Evolutionary conservation across 2,888 invertebrate species (phyloP), one percentile per base, ranked within the genome.

Genomic region (Hypselothyrea guttata): DNA sequence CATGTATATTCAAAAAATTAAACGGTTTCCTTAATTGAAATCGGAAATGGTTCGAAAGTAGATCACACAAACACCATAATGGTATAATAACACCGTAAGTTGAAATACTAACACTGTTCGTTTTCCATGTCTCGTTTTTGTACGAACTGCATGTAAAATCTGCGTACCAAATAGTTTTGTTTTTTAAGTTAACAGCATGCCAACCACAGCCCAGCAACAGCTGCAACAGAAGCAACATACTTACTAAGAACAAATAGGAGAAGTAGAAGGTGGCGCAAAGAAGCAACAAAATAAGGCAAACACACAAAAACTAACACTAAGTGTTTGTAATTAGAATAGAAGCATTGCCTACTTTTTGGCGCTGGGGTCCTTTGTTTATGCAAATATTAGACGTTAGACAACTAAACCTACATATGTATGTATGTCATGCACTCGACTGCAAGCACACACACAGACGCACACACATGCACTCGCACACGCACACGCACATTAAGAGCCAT

Each of bases 151-250:
- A 78, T 78, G 79, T 60, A 65, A 41, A 53, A 63, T 61, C 77
- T 84, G 81, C 84, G 84, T 84, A 74, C 55, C 60, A 78, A 82
- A 68, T 56, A 78, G 67, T 77, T 70, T 67, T 47, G 53, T 67
- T 78, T 62, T 62, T 66, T 69, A 58, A 75, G 64, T 45, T 46
- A 60, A 59, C 62, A 78, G 62, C 71, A 81, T 75, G 62, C 51
- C 31, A 48, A 35, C 47, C 51, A 40, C 44, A 56, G 49, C 28
- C 44, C n/a, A n/a, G 34, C 35, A 56, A 12, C 35, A 42, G 38
- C 27, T 11, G 31, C 30, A 53, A 40, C 42, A 46, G 44, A 41
- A n/a, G 37, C 0, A 33, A 44, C 22, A 45, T 5, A 18, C n/a
- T 4, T 5, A 18, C n/a, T 4, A 11, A 18, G 7, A 40, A 22